Percentiles rank a stretch among this genome's conserved stretches.
Evolutionary conservation across 2,113 vertebrate genomes (phyloP).

Genomic region (Lutjanus erythropterus): DNA sequence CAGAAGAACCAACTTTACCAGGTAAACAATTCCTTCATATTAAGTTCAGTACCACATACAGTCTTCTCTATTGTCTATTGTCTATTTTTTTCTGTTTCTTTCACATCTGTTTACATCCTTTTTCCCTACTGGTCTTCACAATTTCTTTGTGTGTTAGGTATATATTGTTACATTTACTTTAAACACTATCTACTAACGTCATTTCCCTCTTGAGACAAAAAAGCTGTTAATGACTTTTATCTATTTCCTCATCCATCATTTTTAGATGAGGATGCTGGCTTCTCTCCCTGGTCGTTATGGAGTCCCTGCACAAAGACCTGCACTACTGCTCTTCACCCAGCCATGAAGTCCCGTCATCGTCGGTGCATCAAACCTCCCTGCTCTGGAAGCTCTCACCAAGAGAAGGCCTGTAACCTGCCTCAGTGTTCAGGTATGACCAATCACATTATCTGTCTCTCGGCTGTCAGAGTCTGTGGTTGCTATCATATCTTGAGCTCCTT

Average conservation of each 20-base stretch:
- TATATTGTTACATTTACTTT: background rate
- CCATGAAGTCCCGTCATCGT: constrained; percentile 84
- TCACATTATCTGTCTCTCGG: background rate
- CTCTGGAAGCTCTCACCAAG: constrained; percentile 82
- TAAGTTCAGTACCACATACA: background rate
- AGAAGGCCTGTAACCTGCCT: constrained; percentile 89
- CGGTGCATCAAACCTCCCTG: constrained; percentile 83
- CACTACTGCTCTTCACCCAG: constrained; percentile 80
- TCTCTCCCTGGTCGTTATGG: constrained; percentile 87
- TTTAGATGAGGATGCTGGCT: constrained; percentile 82
- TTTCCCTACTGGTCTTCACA: background rate
- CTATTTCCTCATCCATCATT: background rate
- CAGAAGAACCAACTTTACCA: constrained; percentile 77
- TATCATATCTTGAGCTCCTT: too few species aligned
- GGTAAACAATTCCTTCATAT: constrained; percentile 56
- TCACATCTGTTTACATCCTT: background rate
- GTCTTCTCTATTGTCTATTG: background rate
- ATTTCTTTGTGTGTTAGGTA: background rate
- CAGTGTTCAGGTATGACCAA: constrained; percentile 85
- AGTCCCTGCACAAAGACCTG: constrained; percentile 88
- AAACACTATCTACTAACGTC: background rate
- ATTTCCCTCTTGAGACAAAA: background rate
- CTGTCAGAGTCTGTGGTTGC: background rate
- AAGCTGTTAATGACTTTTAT: background rate
- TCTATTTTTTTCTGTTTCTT: background rate